Evolutionary conservation across 2,113 vertebrate genomes (phyloP).

Genomic region (Pelmatolapia mariae): DNA sequence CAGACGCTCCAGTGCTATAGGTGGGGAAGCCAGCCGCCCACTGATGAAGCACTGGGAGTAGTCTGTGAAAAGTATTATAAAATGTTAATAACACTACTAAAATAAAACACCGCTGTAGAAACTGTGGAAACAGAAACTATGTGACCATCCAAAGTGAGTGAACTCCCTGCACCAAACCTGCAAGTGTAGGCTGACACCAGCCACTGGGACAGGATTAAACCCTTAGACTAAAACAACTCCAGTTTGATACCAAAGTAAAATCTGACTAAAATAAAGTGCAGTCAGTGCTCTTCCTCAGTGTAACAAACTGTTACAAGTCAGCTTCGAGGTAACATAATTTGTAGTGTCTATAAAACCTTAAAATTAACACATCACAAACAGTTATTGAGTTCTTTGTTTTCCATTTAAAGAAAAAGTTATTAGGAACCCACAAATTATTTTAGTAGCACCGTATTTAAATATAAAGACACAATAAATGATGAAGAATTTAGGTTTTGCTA

Average conservation of each 20-base stretch:
- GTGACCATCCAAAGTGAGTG: background rate
- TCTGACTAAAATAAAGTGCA: background rate
- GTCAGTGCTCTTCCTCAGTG: background rate
- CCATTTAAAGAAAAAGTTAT: background rate
- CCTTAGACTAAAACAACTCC: background rate
- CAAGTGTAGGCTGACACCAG: background rate
- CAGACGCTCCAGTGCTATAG: background rate
- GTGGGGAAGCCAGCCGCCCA: background rate
- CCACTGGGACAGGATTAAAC: background rate
- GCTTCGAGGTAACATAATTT: rapidly evolving
- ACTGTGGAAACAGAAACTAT: background rate
- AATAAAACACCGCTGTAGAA: background rate
- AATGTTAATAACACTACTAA: background rate
- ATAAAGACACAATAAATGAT: background rate
- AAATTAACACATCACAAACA: background rate
- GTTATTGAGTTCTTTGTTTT: background rate
- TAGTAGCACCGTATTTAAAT: background rate
- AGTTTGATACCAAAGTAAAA: background rate
- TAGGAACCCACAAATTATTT: background rate
- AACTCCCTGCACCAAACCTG: background rate
- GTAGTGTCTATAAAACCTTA: background rate
- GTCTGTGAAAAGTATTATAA: background rate
- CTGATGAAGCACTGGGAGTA: background rate
- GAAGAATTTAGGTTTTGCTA: background rate
- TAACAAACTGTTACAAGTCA: background rate